These are phyloP conservation scores for Sericinus montela DNA, from an alignment of 2,888 invertebrate genomes.

Conservation along the genomic window DNA sequence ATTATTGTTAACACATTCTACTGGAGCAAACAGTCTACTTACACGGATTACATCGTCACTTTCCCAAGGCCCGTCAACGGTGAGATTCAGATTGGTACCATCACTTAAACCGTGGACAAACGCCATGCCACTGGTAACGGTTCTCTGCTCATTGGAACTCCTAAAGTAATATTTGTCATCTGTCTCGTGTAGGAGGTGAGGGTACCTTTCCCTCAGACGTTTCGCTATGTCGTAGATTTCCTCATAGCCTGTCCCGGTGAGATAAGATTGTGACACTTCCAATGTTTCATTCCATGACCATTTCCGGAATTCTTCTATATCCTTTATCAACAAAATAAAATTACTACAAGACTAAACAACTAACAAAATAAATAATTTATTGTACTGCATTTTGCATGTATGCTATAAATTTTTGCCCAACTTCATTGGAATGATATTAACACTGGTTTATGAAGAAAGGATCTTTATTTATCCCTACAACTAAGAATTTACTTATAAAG, in stretches of 20 bases:
- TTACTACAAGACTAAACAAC: too few species aligned
- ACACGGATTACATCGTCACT: conserved; percentile 58
- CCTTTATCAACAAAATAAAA: conserved; percentile 48
- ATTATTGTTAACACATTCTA: too few species aligned
- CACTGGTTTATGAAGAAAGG: too few species aligned
- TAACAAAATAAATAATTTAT: too few species aligned
- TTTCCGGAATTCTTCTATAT: conserved; percentile 81
- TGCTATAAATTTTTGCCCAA: too few species aligned
- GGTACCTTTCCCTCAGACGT: conserved; percentile 48
- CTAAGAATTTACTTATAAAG: too few species aligned
- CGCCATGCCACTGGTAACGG: conserved; percentile 79
- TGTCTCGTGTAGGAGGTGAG: conserved; percentile 63
- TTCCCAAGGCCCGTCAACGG: conserved; percentile 37
- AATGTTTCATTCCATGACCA: conserved; percentile 84
- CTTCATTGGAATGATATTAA: too few species aligned
- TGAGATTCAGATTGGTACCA: conserved; percentile 36
- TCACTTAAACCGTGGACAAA: conserved; percentile 78
- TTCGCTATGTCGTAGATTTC: conserved; percentile 82
- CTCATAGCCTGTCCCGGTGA: conserved; percentile 80
- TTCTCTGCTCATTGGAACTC: conserved; percentile 79
- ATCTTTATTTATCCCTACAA: too few species aligned
- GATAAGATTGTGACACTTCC: conserved; percentile 69
- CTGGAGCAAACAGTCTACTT: too few species aligned
- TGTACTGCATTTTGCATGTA: too few species aligned
- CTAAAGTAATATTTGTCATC: conserved; percentile 78